Conservation (phyloP, 1,140 invertebrate genomes). For the Drosophila kepulauana region DNA sequence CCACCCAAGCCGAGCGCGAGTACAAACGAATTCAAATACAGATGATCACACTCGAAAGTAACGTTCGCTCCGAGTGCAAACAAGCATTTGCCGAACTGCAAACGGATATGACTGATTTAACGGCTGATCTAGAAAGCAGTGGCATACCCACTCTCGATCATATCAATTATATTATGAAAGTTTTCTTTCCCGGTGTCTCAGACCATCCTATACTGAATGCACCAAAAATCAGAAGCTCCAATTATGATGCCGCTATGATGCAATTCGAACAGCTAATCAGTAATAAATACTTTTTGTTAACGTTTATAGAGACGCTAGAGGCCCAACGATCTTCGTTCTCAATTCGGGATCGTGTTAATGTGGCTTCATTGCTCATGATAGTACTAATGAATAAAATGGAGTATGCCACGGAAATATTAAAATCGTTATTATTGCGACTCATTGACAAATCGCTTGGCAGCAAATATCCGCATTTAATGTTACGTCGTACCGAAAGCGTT, state of each 20-base stretch:
- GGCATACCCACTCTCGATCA: conserved; percentile 98
- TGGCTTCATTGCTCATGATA: conserved; percentile 96
- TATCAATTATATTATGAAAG: conserved; percentile 98
- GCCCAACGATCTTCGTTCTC: conserved; percentile 95
- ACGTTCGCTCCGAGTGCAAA: conserved; percentile 98
- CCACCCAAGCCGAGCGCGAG: conserved; percentile 97
- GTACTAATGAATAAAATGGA: conserved; percentile 98
- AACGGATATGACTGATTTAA: conserved; percentile 99
- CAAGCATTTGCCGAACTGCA: conserved; percentile 99
- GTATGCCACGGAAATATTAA: conserved; percentile 96
- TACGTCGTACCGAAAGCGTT: conserved; percentile 97
- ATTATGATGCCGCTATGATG: conserved; percentile 96
- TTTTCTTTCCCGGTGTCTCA: conserved; percentile 97
- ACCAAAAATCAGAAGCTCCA: conserved; percentile 90
- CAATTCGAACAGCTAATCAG: conserved; percentile 97
- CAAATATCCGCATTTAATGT: conserved; percentile 96
- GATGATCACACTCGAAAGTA: conserved; percentile 99
- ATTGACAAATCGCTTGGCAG: conserved; percentile 96
- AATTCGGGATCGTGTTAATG: conserved; percentile 97
- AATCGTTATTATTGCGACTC: conserved; percentile 93
- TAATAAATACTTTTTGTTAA: conserved; percentile 96
- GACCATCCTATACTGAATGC: conserved; percentile 96
- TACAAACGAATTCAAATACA: conserved; percentile 99
- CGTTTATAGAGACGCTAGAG: conserved; percentile 97
- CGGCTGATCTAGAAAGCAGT: conserved; percentile 96